Evolutionary conservation across 2,113 vertebrate species (phyloP), one percentile per base, ranked within the genome.

Genomic region (Peromyscus californicus): DNA sequence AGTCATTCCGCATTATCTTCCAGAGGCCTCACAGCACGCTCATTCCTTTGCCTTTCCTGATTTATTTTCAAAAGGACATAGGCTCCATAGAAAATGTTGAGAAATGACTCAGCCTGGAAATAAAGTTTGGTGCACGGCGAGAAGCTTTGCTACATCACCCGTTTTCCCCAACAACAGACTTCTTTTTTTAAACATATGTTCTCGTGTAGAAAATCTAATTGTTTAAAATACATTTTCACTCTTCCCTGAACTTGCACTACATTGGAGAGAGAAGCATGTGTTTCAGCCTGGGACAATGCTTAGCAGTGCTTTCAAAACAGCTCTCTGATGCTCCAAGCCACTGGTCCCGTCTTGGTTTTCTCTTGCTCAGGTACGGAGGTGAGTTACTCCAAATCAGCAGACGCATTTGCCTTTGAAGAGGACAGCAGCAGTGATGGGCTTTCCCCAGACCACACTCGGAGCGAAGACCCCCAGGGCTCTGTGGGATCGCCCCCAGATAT

Each of bases 381-480:
- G 78, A 99, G 98, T 97, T 99, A 99, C 98, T 99, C 99, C 1
- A 99, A 99, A 98, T 97, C 99, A 1, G 98, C 99, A 3, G 99
- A 99, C 65, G 99, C 99, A 0, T 99, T 99, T 76, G 99, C 99
- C 33, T 99, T 99, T 89, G 99, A 99, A 97, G 99, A 99, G 98
- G 99, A 99, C 98, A 99, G 99, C 99, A 99, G 99, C 98, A 99
- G 99, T 0, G 99, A 99, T 72, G 99, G 99, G 89, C 98, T 99
- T 97, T 99, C 99, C 96, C 99, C 99, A 0, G 99, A 99, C 93
- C 99, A 99, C 97, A 98, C 98, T 70, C 98, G 98, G 97, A 99
- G 98, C 22, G 99, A 99, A 39, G 99, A 99, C 96, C 99, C 99
- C 4, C 99, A 99, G 92, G 99, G 98, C 42, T 99, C 99, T 4